These are phyloP conservation scores for Melanotaenia trifasciata DNA, from an alignment of 2,797 vertebrate genomes.

Conservation along the genomic window DNA sequence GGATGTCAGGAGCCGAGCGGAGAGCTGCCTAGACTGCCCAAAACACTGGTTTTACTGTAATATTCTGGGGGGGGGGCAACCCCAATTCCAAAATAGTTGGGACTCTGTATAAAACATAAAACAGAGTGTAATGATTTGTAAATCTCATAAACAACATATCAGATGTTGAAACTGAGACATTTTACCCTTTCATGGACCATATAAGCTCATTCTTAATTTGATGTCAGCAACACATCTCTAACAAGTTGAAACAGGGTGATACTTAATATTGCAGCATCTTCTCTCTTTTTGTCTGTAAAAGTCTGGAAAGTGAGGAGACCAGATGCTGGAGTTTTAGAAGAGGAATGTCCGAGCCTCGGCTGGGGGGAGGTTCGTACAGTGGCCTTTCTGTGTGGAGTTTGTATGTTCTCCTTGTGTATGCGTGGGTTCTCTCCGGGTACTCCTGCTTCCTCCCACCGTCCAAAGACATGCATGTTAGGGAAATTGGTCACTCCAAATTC, in stretches of 20 bases:
- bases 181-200: background rate
- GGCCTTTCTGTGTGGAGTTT: no score
- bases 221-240: background rate
- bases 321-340: no score
- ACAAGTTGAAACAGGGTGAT: no score
- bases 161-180: background rate
- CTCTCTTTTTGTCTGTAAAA: background rate
- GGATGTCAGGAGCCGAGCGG: constrained; percentile 52
- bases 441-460: no score
- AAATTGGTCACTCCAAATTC: no score
- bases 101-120: background rate
- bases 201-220: background rate
- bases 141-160: background rate
- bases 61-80: background rate
- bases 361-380: no score
- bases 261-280: no score
- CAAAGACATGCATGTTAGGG: no score
- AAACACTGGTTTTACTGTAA: constrained; percentile 56
- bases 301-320: no score
- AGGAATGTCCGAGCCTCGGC: no score
- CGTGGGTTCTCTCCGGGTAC: no score
- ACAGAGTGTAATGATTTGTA: background rate
- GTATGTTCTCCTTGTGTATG: no score
- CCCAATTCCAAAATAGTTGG: background rate
- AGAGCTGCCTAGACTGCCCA: background rate